Evolutionary conservation across 1,140 invertebrate genomes (phyloP), one percentile per base, ranked within the genome.

Genomic region (Whitmania pigra): DNA sequence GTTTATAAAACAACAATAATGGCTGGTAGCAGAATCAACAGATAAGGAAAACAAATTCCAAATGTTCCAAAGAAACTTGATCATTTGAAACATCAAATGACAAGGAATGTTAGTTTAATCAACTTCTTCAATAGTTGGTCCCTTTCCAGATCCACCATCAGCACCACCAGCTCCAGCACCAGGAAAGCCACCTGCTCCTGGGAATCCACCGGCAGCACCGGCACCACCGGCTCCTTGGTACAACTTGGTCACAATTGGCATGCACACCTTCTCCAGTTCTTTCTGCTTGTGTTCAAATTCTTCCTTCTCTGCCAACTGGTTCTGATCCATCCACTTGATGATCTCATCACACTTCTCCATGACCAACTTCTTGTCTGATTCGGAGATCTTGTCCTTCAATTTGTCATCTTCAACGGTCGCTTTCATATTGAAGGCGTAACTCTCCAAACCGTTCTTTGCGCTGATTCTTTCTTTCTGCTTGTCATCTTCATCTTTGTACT

Each of bases 261-360:
- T 82, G 74, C 81, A 83, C 0, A 83, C 73, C 27, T 75, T 75
- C 73, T 83, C 81, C 25, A 82, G n/a, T 68, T 82, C 82, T 74
- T 83, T 83, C 73, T 80, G 77, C 67, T 82, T 78, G 71, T 80
- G 76, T 69, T 82, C 80, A 75, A 79, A 81, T 73, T 82, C 81
- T 18, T 82, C 81, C 71, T 82, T 81, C 63, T 80, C 78, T 18
- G 80, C 80, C 40, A 78, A 69, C 17, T 94, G 91, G 81, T 97
- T 97, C 36, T 87, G 87, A 55, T 83, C 82, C 60, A 84, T 72
- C 82, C 82, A 84, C 53, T 75, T 74, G 43, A 83, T 77, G 36
- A 76, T 74, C 53, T 81, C 79, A 66, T 81, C 73, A 75, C 79
- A 80, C 63, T 77, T 78, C 27, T 85, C 85, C 2, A 85, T 78